phyloP scores from a whole-genome alignment of 2,888 invertebrate species.

The Stenodera caucasica region DNA sequence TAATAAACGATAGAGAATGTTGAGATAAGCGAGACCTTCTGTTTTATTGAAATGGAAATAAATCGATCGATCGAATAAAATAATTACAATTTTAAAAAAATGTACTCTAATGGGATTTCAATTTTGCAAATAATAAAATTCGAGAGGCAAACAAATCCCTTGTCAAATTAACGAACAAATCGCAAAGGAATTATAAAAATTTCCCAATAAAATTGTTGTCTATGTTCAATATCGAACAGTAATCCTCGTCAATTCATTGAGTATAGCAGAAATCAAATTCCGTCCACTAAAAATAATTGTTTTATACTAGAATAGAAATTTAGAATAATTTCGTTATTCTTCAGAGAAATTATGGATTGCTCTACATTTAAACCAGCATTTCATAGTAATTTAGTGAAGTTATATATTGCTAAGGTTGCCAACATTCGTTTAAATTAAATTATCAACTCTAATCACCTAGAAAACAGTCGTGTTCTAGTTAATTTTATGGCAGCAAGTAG shows the following conservation, averaged over 20 bases:
- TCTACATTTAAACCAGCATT: not conserved
- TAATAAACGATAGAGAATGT: constrained; percentile 24
- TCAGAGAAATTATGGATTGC: too few relatives aligned
- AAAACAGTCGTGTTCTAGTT: not conserved
- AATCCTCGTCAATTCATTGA: not conserved
- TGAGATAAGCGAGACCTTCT: not conserved
- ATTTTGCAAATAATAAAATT: not conserved
- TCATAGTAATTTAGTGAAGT: not conserved
- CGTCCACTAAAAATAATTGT: too few relatives aligned
- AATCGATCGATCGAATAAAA: not conserved
- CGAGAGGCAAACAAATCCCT: not conserved
- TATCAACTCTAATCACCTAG: constrained; percentile 8
- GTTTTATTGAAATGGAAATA: not conserved
- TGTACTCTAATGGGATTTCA: too few relatives aligned
- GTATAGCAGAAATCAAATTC: not conserved
- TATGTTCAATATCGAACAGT: not conserved
- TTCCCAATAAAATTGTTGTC: not conserved
- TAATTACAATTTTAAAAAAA: too few relatives aligned
- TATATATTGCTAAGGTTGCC: not conserved
- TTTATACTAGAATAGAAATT: too few relatives aligned
- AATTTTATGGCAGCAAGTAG: not conserved
- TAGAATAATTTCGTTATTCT: too few relatives aligned
- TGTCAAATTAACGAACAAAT: not conserved
- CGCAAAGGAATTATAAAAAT: not conserved
- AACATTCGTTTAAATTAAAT: constrained; percentile 7